These are phyloP conservation scores for Drosophila equinoxialis DNA, from an alignment of 1,140 invertebrate genomes.

Conservation along the genomic window DNA sequence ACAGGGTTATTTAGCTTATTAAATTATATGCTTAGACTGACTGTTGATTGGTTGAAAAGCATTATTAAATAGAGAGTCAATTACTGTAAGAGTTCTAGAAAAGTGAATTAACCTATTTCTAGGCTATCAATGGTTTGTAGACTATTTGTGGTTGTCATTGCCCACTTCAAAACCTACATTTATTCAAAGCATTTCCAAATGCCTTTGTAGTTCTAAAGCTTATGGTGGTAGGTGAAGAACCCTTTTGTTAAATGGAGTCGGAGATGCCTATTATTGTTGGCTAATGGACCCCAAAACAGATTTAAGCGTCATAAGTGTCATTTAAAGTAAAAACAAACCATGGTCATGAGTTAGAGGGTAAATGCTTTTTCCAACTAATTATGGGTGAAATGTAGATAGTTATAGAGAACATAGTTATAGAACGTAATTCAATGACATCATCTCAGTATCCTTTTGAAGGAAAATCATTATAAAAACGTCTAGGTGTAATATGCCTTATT, in stretches of 20 bases:
- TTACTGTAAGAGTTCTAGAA: neutral
- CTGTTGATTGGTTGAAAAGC: neutral
- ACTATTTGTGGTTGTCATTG: neutral
- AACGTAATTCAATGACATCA: no score
- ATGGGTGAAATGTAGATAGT: no score
- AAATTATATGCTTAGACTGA: neutral
- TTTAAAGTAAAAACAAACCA: neutral
- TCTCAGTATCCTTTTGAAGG: no score
- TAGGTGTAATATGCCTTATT: no score
- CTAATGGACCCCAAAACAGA: neutral
- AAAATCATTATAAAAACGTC: no score
- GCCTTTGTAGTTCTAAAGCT: neutral
- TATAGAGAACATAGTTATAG: no score
- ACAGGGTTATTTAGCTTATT: no score
- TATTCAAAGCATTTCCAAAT: neutral
- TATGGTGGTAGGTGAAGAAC: neutral
- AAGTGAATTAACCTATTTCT: neutral
- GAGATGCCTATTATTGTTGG: neutral
- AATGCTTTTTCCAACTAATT: neutral
- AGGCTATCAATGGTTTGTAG: neutral
- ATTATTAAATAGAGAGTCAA: neutral
- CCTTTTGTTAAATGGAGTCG: neutral
- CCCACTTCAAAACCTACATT: no score
- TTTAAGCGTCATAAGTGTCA: neutral
- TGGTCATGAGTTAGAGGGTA: neutral